Evolutionary conservation across 1,140 invertebrate species (phyloP), one percentile per base, ranked within the genome.

Genomic region (Agraylea sexmaculata): DNA sequence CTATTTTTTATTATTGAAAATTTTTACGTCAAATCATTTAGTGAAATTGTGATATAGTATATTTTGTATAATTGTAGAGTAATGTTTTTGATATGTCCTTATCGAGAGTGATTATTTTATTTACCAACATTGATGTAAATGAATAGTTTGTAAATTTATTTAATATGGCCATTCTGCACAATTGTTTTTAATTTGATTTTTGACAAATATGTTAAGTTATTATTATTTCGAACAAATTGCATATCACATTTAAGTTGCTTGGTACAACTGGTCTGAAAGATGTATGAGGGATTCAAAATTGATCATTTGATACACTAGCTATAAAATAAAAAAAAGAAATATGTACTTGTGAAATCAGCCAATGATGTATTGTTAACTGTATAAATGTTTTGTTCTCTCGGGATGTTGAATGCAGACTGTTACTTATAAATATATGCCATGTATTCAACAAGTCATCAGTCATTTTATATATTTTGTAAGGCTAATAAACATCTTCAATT

Each of bases 291-390:
- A n/a, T n/a, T n/a, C n/a, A n/a, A n/a, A n/a, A n/a, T n/a, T n/a
- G n/a, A n/a, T n/a, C n/a, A n/a, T n/a, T n/a, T n/a, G n/a, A n/a
- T n/a, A n/a, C n/a, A n/a, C n/a, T n/a, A n/a, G n/a, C n/a, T n/a
- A n/a, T 25, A 12, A 25, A 8, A 25, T 12, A 7, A 25, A 25
- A 8, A 12, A 25, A 25, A 25, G n/a, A 7, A 25, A 43, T 43
- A 36, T 49, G 47, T 49, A 43, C 46, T 5, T 45, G 46, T 48
- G 36, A 40, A 46, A 49, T 42, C 46, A 43, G 48, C 48, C 48
- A 50, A 46, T 44, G 37, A 37, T 46, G 48, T 50, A 50, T 50
- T 50, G 48, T 50, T 47, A 50, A 47, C 20, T 47, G 35, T 49
- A 42, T 38, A 20, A 37, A 28, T 34, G 45, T 32, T 40, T 40